Base-by-base conservation (phyloP, 1,140 invertebrate genomes). In the Rhopalosiphum padi region DNA sequence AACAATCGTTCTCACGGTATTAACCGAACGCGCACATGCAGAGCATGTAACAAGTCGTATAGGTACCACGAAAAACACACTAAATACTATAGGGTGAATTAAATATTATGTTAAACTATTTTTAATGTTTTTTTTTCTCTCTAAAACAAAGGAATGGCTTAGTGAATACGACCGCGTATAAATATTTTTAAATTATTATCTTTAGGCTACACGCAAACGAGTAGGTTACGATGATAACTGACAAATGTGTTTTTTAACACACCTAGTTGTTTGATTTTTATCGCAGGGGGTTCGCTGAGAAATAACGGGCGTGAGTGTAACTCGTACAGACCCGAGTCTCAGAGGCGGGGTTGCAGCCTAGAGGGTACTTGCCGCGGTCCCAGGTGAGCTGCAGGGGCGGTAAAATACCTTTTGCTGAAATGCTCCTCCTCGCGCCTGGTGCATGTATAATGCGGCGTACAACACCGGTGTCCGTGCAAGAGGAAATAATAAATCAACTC, bases 401-500 rank as follows among this genome's bases (percentile, higher is more conserved):
- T 87, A 87, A 87, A 87, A 87, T 48, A 87, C 86, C 30, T 87
- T n/a, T 48, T n/a, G 30, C 86, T 23, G 46, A 48, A 46, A 86
- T 87, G 21, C 30, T 51, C 11, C 46, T 48, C 30, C 46, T 48
- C 30, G 35, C 35, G 43, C 0, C 18, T 87, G 46, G 46, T 87
- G 51, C 6, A 25, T 35, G 86, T 48, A 48, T n/a, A 43, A 48
- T 87, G 43, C 22, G 11, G 7, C 11, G 21, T 41, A 35, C 37
- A 25, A 35, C 37, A 25, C 22, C 25, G 15, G 41, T 25, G 41
- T 87, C 41, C 25, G 21, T 43, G 5, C 18, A 77, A n/a, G 30
- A 48, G 86, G 86, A 87, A 46, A 87, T 48, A 46, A 87, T 87
- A 87, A 87, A 87, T 87, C 86, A 87, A 87, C 86, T 87, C 25